Conservation (phyloP, 1,140 invertebrate species). For the Neoseiulus cucumeris region DNA sequence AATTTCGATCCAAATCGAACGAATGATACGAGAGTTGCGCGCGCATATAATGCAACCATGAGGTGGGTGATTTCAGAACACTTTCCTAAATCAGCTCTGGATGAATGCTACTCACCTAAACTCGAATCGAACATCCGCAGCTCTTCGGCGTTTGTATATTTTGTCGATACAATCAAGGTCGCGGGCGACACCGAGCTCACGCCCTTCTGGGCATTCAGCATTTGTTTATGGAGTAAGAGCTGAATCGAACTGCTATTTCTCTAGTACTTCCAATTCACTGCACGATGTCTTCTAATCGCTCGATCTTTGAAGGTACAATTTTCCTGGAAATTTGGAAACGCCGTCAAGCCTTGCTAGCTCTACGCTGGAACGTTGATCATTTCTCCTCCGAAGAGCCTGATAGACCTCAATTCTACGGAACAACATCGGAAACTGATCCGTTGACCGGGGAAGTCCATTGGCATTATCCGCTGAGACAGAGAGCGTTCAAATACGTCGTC, state of each 20-base stretch:
- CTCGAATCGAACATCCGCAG: background rate
- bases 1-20: slow-evolving; percentile 11
- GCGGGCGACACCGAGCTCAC: slow-evolving; percentile 28
- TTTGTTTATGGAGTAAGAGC: slow-evolving; percentile 30
- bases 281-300: background rate
- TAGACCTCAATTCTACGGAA: slow-evolving; percentile 27
- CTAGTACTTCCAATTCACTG: background rate
- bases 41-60: background rate
- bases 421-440: slow-evolving; percentile 22
- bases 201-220: slow-evolving; percentile 28
- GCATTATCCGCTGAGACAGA: slow-evolving; percentile 25
- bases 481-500: slow-evolving; percentile 24
- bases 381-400: slow-evolving; percentile 30
- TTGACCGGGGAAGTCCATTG: slow-evolving; percentile 22
- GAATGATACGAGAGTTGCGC: slow-evolving; percentile 11
- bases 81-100: too few species aligned
- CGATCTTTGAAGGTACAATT: slow-evolving; percentile 25
- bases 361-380: slow-evolving; percentile 31
- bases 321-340: slow-evolving; percentile 32
- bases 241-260: background rate
- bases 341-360: slow-evolving; percentile 26
- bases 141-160: slow-evolving; percentile 14
- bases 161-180: slow-evolving; percentile 18
- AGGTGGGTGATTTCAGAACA: background rate
- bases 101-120: too few species aligned